Evolutionary conservation across 2,888 invertebrate genomes (phyloP), one percentile per base, ranked within the genome.

Genomic region (Mylabris sibirica): DNA sequence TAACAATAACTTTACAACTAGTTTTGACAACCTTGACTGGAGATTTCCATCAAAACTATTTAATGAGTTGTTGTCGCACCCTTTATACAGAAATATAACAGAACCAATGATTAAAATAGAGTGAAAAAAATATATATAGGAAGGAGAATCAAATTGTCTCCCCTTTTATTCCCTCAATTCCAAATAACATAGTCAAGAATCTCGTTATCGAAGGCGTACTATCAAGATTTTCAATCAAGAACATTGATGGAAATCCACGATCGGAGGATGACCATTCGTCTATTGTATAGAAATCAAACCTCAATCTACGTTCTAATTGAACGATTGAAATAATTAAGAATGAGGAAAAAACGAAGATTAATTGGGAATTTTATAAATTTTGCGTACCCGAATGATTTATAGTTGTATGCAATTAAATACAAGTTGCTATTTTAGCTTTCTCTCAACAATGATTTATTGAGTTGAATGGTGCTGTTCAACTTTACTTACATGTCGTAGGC

Each of bases 201-300:
- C 53, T 53, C 53, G 53, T 53, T 53, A 53, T 53, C 22, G 53
- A 11, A 22, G 24, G 22, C 24, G 22, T 53, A 3, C 65, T 63
- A 70, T 67, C 67, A 22, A 41, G 67, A 75, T 63, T 62, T 74
- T 24, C 41, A 62, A 68, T 75, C 75, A 73, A 67, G 72, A 67
- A 63, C 67, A 22, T 60, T 64, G 67, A 72, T 75, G 73, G 73
- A 71, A 74, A 72, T 74, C 73, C 70, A 68, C 63, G 53, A 22
- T 53, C 17, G 2, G 68, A 65, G 73, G 77, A 79, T 79, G 80
- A 79, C 77, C 77, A 68, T 74, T 59, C 67, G 69, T 74, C 75
- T 73, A 77, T 77, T 78, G 72, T 71, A 61, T 70, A 70, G 71
- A 76, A 74, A n/a, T n/a, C n/a, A n/a, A 78, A 78, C 77, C 64